Conservation (phyloP, 2,113 vertebrate species). For the Chloropsis cyanopogon region DNA sequence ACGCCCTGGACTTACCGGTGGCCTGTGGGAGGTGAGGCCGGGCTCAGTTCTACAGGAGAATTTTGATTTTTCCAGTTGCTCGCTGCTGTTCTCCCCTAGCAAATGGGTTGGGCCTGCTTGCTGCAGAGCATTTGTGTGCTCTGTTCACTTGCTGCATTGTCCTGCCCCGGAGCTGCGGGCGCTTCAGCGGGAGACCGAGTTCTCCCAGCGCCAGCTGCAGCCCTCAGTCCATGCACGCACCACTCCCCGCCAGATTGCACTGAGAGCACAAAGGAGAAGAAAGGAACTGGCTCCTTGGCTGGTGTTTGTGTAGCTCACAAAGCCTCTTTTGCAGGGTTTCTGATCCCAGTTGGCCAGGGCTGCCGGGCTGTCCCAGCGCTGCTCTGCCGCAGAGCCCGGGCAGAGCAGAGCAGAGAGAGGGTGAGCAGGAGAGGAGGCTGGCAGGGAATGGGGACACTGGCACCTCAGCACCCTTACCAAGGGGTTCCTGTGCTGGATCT, state of each 20-base stretch:
- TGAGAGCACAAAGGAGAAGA: neutral
- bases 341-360: fast-evolving
- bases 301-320: neutral
- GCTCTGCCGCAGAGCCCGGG: neutral
- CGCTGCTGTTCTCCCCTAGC: neutral
- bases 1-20: fast-evolving
- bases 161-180: neutral
- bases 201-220: neutral
- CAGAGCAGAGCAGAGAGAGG: neutral
- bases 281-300: neutral
- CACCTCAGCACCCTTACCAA: neutral
- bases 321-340: neutral
- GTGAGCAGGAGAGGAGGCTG: neutral
- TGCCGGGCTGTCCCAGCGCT: neutral
- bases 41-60: neutral
- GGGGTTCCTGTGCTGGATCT: neutral
- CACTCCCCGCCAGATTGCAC: neutral
- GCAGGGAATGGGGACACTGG: neutral
- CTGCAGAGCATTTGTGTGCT: neutral
- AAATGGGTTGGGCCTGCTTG: neutral
- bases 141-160: neutral
- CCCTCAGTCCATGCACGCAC: neutral
- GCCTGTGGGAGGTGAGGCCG: neutral
- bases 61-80: neutral
- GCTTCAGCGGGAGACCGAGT: fast-evolving